Percentiles rank a stretch among this genome's conserved stretches.
Conservation (phyloP, 2,888 invertebrate species). For the Pocota personata region DNA sequence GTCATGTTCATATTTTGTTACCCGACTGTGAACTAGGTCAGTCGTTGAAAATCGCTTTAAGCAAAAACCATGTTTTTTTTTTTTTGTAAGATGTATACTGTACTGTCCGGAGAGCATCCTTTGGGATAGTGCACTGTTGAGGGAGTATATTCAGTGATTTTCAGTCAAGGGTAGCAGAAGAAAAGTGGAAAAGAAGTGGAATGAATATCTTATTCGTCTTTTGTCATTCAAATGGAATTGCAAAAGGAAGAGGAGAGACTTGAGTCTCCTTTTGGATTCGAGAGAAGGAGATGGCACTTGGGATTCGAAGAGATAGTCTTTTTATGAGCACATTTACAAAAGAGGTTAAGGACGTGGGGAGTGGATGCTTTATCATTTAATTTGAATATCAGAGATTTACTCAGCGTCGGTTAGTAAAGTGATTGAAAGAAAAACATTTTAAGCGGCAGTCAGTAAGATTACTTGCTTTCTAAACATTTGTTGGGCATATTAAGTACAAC, state of each 20-base stretch:
- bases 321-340: constrained; percentile 16
- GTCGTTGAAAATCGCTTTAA: constrained; percentile 61
- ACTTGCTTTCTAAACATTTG: background rate
- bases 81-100: background rate
- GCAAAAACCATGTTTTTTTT: constrained; percentile 1
- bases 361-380: constrained; percentile 37
- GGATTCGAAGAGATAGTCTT: constrained; percentile 19
- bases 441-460: background rate
- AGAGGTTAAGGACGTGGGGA: constrained; percentile 57
- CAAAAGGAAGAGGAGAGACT: constrained; percentile 1
- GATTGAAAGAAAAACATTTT: background rate
- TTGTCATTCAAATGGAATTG: constrained; percentile 67
- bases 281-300: constrained; percentile 21
- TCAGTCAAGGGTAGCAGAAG: constrained; percentile 45
- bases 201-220: constrained; percentile 58
- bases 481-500: too few relatives aligned
- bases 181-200: constrained; percentile 1
- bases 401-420: constrained; percentile 13
- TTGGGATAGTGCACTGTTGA: background rate
- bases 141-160: constrained; percentile 48
- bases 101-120: constrained; percentile 14
- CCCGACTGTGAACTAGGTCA: constrained; percentile 62
- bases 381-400: constrained; percentile 36
- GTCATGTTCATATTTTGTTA: constrained; percentile 57
- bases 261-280: constrained; percentile 10